Evolutionary conservation across 2,797 vertebrate genomes (phyloP).

Genomic region (Sylvilagus floridanus): DNA sequence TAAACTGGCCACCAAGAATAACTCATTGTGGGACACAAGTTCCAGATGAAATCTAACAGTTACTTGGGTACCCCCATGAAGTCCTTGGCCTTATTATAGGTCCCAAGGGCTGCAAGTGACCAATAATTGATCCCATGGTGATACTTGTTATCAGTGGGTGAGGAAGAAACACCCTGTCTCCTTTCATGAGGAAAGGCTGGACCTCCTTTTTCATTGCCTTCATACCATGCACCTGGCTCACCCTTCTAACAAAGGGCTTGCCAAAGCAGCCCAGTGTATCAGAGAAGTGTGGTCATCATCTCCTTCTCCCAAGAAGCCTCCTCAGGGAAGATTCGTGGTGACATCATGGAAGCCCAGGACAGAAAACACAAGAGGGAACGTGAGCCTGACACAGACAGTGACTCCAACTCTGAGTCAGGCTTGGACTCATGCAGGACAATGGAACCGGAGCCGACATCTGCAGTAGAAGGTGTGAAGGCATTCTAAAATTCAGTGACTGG

Average conservation of each 20-base stretch:
- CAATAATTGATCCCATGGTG: neutral
- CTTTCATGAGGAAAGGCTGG: neutral
- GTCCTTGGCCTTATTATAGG: neutral
- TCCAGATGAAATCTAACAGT: slow-evolving; percentile 51
- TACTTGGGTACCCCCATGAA: neutral
- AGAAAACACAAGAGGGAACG: slow-evolving; percentile 37
- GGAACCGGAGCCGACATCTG: neutral
- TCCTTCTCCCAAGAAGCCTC: neutral
- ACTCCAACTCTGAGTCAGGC: slow-evolving; percentile 33
- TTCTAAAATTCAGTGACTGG: neutral
- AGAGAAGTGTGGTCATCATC: neutral
- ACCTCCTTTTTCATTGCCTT: slow-evolving; percentile 46
- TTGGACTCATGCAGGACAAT: neutral
- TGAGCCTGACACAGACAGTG: neutral
- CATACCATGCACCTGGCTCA: slow-evolving; percentile 45
- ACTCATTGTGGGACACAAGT: neutral
- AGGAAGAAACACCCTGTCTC: slow-evolving; percentile 7
- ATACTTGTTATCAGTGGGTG: slow-evolving; percentile 27
- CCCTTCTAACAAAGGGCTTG: neutral
- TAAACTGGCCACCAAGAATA: neutral
- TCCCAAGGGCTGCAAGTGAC: neutral
- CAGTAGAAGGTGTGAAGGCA: neutral
- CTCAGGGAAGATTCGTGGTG: neutral
- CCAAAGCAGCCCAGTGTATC: neutral
- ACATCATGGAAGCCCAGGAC: slow-evolving; percentile 31